Evolutionary conservation across 2,888 invertebrate species (phyloP), one percentile per base, ranked within the genome.

Genomic region (Spisula solida): DNA sequence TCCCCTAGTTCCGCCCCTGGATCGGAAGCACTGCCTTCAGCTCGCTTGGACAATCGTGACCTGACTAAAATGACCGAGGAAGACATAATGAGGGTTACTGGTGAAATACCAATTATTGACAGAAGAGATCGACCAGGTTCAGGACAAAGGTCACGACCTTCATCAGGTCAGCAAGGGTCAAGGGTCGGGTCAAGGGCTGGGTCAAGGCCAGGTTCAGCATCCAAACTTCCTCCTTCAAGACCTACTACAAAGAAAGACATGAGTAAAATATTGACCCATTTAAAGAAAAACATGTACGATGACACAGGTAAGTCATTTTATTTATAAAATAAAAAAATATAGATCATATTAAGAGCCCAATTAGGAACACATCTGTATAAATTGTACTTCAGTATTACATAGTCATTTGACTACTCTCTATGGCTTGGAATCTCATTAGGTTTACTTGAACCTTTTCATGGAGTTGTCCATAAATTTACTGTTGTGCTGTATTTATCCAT

Each of bases 281-380:
- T 94, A 82, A 95, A 94, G 91, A 95, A 94, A 85, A 96, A 95
- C 80, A 94, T 91, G 87, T 96, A 95, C 92, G 95, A 96, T 93
- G 95, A 95, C 86, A 90, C 90, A 92, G 94, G 95, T 96, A 87
- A 80, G 80, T 80, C 18, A 48, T 25, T 66, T 25, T 66, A 66
- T 25, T 5, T 66, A 66, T 6, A 66, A 25, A 66, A 2, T 56
- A 5, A 20, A 20, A n/a, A n/a, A n/a, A n/a, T n/a, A n/a, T n/a
- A n/a, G n/a, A n/a, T n/a, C n/a, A 56, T 5, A 16, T 18, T 56
- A 56, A 56, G 20, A 6, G n/a, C 20, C n/a, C 56, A 56, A n/a
- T 56, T n/a, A 41, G 8, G 20, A n/a, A 56, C 18, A 56, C 18
- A 14, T 56, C 18, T 56, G 20, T n/a, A 56, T 56, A 20, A 56